Base-by-base conservation (phyloP, 2,113 vertebrate genomes). In the Pristiophorus japonicus region DNA sequence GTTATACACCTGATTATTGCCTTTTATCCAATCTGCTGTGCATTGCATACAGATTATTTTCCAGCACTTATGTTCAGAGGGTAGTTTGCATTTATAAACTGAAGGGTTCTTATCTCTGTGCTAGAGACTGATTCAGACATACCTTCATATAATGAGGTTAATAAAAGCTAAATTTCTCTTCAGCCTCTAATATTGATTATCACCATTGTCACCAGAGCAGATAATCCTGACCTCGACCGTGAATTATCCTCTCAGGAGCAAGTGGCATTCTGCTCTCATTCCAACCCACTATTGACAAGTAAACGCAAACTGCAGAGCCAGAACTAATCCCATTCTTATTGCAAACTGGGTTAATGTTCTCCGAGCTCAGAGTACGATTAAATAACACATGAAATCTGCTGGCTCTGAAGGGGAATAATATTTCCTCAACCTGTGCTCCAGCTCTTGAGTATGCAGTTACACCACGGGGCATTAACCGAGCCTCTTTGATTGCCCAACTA, bases 251-350 rank as follows among this genome's bases (percentile, higher is more conserved):
- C 65, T 45, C 65, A 67, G 38, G 67, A 27, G 24, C 18, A 42
- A 47, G 20, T 42, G 63, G 24, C 42, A 20, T 24, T 38, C 42
- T 38, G n/a, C 42, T 66, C 27, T 10, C 20, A 45, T 67, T 94
- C 65, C 8, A 94, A 67, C 20, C 24, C 92, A 94, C 22, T 62
- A 65, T 47, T 94, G 11, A 42, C 62, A 47, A 30, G 12, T 12
- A 93, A 94, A 8, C 38, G n/a, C 42, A 92, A 92, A 70, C 22
- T 24, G 30, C 63, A 47, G 38, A 47, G 6, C 42, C 4, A 12
- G 12, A 67, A 14, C n/a, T 94, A 67, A 94, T 47, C 92, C 38
- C 92, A 14, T 94, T 67, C 92, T 66, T 94, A 94, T 94, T 70
- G 42, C 63, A 94, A 47, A 67, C 42, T 47, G 62, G 10, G 63